Percentiles rank a stretch among this genome's conserved stretches.
phyloP scores from a whole-genome alignment of 2,113 vertebrate genomes.

The Xiphias gladius region DNA sequence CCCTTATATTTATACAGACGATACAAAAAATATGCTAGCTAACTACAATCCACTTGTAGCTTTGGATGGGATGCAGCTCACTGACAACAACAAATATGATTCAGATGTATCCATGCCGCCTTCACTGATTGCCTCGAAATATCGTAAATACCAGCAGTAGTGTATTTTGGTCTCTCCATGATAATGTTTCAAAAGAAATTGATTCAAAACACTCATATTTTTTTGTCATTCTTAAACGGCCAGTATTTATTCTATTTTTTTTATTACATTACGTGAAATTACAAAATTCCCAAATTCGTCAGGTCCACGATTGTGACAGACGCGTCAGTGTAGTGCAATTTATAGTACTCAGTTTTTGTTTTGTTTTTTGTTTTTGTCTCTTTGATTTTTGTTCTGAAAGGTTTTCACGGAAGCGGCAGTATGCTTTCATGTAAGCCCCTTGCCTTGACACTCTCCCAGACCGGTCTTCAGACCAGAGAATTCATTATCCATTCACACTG shows the following conservation, averaged over 20 bases:
- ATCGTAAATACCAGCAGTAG: neutral
- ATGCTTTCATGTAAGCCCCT: too few relatives aligned
- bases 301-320: neutral
- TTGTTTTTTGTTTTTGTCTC: too few relatives aligned
- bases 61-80: neutral
- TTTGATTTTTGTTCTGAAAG: too few relatives aligned
- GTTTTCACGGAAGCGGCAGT: too few relatives aligned
- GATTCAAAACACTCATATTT: neutral
- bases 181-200: neutral
- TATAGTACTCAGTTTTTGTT: too few relatives aligned
- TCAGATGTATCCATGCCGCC: conserved; percentile 8
- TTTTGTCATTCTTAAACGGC: too few relatives aligned
- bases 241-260: too few relatives aligned
- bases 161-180: too few relatives aligned
- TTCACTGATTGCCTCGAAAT: neutral
- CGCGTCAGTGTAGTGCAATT: neutral
- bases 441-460: too few relatives aligned
- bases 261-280: too few relatives aligned
- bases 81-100: neutral
- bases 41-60: neutral
- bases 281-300: neutral
- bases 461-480: too few relatives aligned
- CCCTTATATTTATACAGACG: neutral
- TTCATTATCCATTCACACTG: too few relatives aligned
- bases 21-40: neutral